phyloP scores from a whole-genome alignment of 2,797 vertebrate genomes.

The Gambelia wislizenii region DNA sequence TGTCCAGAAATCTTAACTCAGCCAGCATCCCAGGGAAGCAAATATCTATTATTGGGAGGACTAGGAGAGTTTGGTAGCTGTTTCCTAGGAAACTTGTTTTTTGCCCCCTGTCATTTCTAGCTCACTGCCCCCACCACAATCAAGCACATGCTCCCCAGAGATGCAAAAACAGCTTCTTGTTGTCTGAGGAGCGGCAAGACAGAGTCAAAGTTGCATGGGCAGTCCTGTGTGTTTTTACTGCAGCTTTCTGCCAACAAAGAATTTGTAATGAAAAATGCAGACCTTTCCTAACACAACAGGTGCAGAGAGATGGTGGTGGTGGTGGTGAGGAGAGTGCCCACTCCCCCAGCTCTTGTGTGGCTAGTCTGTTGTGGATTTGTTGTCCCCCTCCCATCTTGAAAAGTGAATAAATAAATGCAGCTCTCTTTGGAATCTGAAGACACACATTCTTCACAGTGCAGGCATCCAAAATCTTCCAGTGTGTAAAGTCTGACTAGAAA shows the following conservation, averaged over 20 bases:
- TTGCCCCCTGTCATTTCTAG: conserved; percentile 36
- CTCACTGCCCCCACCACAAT: background rate
- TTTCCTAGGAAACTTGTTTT: conserved; percentile 35
- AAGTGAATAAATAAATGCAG: background rate
- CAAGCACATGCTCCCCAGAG: background rate
- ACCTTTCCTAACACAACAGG: conserved; percentile 54
- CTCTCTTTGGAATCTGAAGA: conserved; percentile 20
- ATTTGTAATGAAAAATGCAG: conserved; percentile 37
- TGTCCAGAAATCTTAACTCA: conserved; percentile 16
- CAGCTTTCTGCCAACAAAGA: conserved; percentile 51
- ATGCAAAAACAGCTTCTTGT: conserved; percentile 41
- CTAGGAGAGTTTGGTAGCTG: conserved; percentile 17
- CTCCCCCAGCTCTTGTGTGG: background rate
- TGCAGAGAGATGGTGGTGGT: conserved; percentile 29
- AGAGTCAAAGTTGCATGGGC: conserved; percentile 36
- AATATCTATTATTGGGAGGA: conserved; percentile 48
- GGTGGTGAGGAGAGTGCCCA: no score
- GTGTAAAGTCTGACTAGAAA: background rate
- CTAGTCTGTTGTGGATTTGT: conserved; percentile 4
- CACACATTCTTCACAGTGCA: background rate
- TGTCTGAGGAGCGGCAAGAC: conserved; percentile 16
- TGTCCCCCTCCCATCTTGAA: no score
- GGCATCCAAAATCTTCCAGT: background rate
- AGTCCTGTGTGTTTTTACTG: background rate
- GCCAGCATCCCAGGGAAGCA: conserved; percentile 20